A percentile compares a stretch with the other conserved stretches of the same genome.
Evolutionary conservation across 2,113 vertebrate species (phyloP).

Genomic region (Ophiodon elongatus): DNA sequence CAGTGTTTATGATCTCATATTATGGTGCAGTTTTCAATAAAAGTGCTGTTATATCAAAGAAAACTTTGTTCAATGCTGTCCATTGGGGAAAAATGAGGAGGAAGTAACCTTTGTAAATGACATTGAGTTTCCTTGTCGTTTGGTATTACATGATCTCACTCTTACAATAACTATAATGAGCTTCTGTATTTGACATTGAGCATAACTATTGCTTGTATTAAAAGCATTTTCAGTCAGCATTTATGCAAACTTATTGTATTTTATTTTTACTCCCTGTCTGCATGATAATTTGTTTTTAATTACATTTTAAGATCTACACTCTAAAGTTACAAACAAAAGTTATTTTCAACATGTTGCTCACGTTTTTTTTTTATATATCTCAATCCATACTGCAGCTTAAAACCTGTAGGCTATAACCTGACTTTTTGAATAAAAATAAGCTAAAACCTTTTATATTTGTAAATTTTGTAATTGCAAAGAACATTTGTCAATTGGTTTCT

Average conservation of each 20-base stretch:
- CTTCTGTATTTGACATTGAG: background rate
- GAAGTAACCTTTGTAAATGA: slow-evolving; percentile 30
- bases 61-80: background rate
- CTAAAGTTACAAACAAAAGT: background rate
- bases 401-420: too few relatives aligned
- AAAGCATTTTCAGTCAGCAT: background rate
- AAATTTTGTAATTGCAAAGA: background rate
- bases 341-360: background rate
- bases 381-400: too few relatives aligned
- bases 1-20: slow-evolving; percentile 15
- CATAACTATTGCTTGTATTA: background rate
- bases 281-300: background rate
- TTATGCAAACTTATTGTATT: slow-evolving; percentile 8
- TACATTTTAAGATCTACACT: background rate
- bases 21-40: slow-evolving; percentile 1
- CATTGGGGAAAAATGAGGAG: slow-evolving; percentile 16
- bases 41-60: slow-evolving; percentile 8
- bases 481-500: background rate
- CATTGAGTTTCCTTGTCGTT: background rate
- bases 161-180: background rate
- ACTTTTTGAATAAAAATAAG: too few relatives aligned
- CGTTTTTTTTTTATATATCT: background rate
- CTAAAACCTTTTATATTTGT: background rate
- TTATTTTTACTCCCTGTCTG: background rate
- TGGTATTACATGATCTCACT: background rate